Base-by-base conservation (phyloP, 1,140 invertebrate species). In the Calliphora vicina region DNA sequence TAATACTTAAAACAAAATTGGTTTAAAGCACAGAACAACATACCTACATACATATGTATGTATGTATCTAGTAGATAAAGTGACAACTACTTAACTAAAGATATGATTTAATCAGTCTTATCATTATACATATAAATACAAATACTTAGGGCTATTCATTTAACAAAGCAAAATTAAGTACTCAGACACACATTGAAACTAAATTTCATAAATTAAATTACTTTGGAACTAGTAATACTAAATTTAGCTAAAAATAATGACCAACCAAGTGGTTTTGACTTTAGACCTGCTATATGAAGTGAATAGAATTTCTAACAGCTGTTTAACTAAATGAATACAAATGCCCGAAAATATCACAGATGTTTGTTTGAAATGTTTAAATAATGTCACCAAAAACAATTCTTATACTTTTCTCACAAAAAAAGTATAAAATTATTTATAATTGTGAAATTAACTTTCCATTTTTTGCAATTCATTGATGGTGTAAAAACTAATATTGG, bases 391-490 rank as follows among this genome's bases (percentile, higher is more conserved):
- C 13, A 17, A 61, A 61, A 61, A 15, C 12, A 61, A 61, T 61
- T 61, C n/a, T n/a, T 5, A 61, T 17, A 61, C 50, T 61, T n/a
- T 61, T 61, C n/a, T 61, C 17, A 43, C n/a, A n/a, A n/a, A n/a
- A 29, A 29, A 29, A 35, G 35, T 0, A 35, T 8, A 35, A 35
- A 35, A 35, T 2, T 35, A 35, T 1, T n/a, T n/a, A n/a, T n/a
- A n/a, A n/a, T n/a, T n/a, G n/a, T 23, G 61, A 23, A 9, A 23
- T 42, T 84, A 84, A 26, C 81, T 76, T 20, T 45, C 80, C 13
- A 83, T 73, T 83, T 89, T 89, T 9, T 86, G 87, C 82, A 87
- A 80, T 81, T 89, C 88, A 82, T 89, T 87, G 42, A 89, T 86
- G 73, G 87, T 89, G 42, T 88, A 88, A 26, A 88, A 76, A 71